Percentiles rank a stretch among this genome's conserved stretches.
Conservation (phyloP, 2,113 vertebrate species). For the mouse (Mus musculus) region DNA sequence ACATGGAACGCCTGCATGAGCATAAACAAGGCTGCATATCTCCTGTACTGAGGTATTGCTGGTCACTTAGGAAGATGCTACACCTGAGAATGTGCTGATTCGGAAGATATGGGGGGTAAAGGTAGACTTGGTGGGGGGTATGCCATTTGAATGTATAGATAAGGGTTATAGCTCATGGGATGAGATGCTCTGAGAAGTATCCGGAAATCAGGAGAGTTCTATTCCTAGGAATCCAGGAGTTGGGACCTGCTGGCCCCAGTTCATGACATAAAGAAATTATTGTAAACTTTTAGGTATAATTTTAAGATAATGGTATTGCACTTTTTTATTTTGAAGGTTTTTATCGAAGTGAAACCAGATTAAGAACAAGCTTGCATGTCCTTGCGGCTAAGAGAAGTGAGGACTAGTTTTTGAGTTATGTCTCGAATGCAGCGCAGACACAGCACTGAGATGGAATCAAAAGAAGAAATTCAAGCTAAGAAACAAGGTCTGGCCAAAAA, state of each 20-base stretch:
- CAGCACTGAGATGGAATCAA: neutral
- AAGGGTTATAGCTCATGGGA: neutral
- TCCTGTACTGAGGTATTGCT: neutral
- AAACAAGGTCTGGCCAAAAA: neutral
- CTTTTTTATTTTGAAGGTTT: neutral
- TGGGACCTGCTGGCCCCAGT: neutral
- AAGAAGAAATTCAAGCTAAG: neutral
- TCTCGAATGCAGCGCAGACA: neutral
- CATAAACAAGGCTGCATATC: neutral
- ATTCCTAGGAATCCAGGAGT: neutral
- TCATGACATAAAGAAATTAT: neutral
- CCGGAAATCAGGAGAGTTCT: neutral
- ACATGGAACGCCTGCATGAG: neutral
- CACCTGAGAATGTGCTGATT: neutral
- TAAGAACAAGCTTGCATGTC: neutral
- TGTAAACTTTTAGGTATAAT: neutral
- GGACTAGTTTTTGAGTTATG: neutral
- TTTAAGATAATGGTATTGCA: neutral
- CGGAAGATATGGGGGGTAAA: neutral
- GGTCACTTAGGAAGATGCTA: neutral
- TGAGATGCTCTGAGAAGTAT: neutral
- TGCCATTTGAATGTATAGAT: neutral
- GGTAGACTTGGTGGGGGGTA: neutral
- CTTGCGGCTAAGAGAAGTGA: neutral
- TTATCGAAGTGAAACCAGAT: neutral